Evolutionary conservation across 2,888 invertebrate species (phyloP).

Genomic region (Tiliacea citrago): DNA sequence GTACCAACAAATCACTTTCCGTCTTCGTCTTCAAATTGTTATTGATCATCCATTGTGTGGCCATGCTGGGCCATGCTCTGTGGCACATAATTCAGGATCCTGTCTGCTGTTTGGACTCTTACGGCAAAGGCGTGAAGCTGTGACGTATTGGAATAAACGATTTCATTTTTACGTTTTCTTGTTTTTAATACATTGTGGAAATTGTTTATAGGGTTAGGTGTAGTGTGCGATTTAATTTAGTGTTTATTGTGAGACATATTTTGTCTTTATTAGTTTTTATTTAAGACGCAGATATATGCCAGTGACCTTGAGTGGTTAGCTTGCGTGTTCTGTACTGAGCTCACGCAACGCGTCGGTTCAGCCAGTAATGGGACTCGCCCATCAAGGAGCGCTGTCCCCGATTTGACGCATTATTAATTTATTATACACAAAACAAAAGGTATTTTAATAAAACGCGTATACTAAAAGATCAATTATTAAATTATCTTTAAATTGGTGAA

Average conservation of each 20-base stretch:
- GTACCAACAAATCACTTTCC: constrained; percentile 78
- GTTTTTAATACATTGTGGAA: constrained; percentile 50
- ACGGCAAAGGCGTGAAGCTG: constrained; percentile 70
- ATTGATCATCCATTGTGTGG: constrained; percentile 86
- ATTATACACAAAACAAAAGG: too few species aligned
- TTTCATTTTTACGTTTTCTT: constrained; percentile 62
- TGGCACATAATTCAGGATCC: constrained; percentile 84
- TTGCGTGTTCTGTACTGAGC: too few species aligned
- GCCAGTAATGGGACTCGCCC: too few species aligned
- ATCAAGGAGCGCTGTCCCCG: too few species aligned
- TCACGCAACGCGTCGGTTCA: too few species aligned
- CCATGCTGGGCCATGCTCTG: constrained; percentile 56
- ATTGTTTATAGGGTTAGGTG: constrained; percentile 50
- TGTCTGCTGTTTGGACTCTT: constrained; percentile 82
- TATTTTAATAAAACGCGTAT: too few species aligned
- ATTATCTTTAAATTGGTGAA: too few species aligned
- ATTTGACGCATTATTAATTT: too few species aligned
- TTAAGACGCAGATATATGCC: too few species aligned
- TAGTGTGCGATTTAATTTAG: constrained; percentile 14
- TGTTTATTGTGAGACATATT: constrained; percentile 17
- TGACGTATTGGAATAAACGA: constrained; percentile 71
- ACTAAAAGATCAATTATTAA: too few species aligned
- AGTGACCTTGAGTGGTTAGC: too few species aligned
- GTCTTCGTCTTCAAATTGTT: constrained; percentile 84
- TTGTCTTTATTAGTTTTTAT: not conserved